Conservation (phyloP, 2,797 vertebrate genomes). For the Momotus momota region DNA sequence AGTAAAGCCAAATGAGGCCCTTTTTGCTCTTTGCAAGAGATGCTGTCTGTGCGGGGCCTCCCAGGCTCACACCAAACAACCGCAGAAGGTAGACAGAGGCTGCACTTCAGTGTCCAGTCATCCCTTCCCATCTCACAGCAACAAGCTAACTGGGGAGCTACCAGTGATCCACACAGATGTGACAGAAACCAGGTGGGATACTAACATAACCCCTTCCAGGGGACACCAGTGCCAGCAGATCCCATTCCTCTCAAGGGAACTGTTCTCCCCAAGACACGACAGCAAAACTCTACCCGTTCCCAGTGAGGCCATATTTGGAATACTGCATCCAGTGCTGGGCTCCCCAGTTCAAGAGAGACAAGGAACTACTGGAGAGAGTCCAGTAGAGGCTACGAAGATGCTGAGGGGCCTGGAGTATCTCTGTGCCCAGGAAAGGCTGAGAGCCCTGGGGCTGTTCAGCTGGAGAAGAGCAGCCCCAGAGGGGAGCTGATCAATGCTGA, state of each 20-base stretch:
- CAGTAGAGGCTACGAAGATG: neutral
- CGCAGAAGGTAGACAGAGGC: neutral
- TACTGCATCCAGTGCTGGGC: neutral
- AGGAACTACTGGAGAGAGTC: neutral
- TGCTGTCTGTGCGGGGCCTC: neutral
- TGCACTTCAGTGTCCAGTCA: neutral
- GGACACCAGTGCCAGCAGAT: rapidly evolving
- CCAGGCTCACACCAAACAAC: neutral
- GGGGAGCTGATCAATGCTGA: too few relatives aligned
- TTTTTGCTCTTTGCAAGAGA: neutral
- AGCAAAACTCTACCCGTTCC: neutral
- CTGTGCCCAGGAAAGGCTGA: neutral
- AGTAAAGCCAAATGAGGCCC: neutral
- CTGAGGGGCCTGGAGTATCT: neutral
- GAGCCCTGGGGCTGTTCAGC: too few relatives aligned
- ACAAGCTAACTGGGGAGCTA: neutral
- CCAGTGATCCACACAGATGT: rapidly evolving
- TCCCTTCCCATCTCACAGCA: neutral
- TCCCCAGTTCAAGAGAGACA: neutral
- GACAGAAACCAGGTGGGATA: neutral
- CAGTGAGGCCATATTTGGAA: neutral
- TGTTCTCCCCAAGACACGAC: neutral
- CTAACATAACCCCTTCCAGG: rapidly evolving
- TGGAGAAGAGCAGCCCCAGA: too few relatives aligned
- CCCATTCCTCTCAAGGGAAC: neutral